Percentiles rank a stretch among this genome's conserved stretches.
phyloP scores from a whole-genome alignment of 2,888 invertebrate species.

The Cheiracanthium punctorium region DNA sequence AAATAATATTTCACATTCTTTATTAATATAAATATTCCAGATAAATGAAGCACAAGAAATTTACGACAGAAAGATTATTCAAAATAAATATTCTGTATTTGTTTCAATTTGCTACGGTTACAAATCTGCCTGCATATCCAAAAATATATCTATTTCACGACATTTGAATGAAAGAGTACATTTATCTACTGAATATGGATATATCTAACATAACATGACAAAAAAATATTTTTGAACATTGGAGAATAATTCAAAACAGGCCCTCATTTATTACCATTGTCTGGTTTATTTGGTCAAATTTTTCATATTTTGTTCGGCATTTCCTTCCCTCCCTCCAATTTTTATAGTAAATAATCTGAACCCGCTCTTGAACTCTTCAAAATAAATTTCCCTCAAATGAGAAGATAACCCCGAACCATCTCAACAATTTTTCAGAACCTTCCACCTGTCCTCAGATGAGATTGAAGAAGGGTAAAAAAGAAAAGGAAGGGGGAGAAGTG shows the following conservation, averaged over 20 bases:
- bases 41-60: too few species aligned
- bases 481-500: not conserved
- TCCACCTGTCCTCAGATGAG: slow-evolving; percentile 30
- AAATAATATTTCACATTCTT: too few species aligned
- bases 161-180: too few species aligned
- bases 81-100: too few species aligned
- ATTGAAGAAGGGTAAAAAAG: not conserved
- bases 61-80: too few species aligned
- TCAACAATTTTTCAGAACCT: slow-evolving; percentile 32
- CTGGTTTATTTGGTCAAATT: not conserved
- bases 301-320: not conserved
- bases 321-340: not conserved
- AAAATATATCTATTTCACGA: too few species aligned
- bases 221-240: not conserved
- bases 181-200: not conserved
- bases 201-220: not conserved
- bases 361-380: not conserved
- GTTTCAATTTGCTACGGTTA: too few species aligned
- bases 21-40: too few species aligned
- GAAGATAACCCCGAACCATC: not conserved
- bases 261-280: not conserved
- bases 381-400: slow-evolving; percentile 5
- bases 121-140: too few species aligned
- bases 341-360: not conserved
- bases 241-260: not conserved